Evolutionary conservation across 2,888 invertebrate species (phyloP), one percentile per base, ranked within the genome.

Genomic region (Cephus rjabovi): DNA sequence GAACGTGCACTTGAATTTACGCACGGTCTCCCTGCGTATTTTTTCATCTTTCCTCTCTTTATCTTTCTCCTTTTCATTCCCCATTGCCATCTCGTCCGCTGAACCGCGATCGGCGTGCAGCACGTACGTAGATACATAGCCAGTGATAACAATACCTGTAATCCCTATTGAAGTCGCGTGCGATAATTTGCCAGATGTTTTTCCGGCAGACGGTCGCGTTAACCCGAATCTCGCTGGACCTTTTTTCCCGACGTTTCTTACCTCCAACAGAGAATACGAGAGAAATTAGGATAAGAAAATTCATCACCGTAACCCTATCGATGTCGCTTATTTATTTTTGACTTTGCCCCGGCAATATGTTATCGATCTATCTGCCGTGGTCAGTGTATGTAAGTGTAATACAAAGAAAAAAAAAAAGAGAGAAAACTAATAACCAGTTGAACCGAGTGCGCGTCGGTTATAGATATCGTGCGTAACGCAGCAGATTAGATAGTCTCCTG

Each of bases 181-280:
- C 40, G 56, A 56, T 56, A 56, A 23, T 23, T 56, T 56, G 23
- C 23, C 56, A 15, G 23, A 23, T 56, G 23, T 9, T 23, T 23
- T 56, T 56, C 23, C 9, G 0, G 0, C 9, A 9, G 56, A 23
- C 9, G 9, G 23, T 23, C 56, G 9, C 23, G 23, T 56, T 6
- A 23, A 56, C 1, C 23, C 56, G 9, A 23, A 23, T 23, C 9
- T 23, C 15, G 9, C 56, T 56, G 2, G 56, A 56, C 6, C 23
- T 9, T 56, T 23, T 6, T 2, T 56, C 23, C 56, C 56, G 56
- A 15, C 37, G 34, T 34, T 15, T n/a, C 81, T 85, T 81, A 84
- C 84, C 85, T 85, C 80, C 3, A 85, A 85, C 82, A 83, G n/a
- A 78, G 33, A 77, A n/a, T 76, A 31, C 71, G 34, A 23, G 30